A percentile compares a stretch with the other conserved stretches of the same genome.
These are phyloP conservation scores for Acanthiza pusilla DNA, from an alignment of 2,797 vertebrate species.

Conservation along the genomic window DNA sequence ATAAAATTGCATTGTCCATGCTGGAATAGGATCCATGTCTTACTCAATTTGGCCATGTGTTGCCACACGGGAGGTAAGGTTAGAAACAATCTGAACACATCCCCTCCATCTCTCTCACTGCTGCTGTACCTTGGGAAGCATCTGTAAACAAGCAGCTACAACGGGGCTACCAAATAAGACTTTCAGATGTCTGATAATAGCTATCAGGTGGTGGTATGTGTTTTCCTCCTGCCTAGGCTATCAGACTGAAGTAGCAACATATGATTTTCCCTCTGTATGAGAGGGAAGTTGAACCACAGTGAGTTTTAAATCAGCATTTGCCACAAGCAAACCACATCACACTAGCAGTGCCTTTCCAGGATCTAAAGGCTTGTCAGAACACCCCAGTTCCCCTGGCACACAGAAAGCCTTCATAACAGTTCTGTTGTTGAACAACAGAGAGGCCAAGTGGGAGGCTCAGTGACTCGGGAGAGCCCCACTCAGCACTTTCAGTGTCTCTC, in stretches of 20 bases:
- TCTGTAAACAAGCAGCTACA: background rate
- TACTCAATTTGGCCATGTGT: background rate
- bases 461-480: background rate
- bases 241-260: background rate
- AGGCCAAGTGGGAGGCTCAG: background rate
- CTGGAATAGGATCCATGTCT: background rate
- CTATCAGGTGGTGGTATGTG: background rate
- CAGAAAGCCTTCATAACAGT: background rate
- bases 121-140: background rate
- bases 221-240: background rate
- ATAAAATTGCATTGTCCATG: background rate
- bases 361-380: background rate
- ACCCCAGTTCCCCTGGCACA: background rate
- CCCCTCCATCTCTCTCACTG: background rate
- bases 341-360: background rate
- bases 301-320: background rate
- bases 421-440: background rate
- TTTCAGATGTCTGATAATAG: background rate
- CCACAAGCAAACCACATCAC: background rate
- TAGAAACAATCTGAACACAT: background rate
- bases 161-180: accelerated
- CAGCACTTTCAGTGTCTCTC: background rate
- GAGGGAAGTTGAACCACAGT: background rate
- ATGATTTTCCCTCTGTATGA: background rate
- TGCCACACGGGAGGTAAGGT: background rate